Evolutionary conservation across 2,113 vertebrate genomes (phyloP).

Genomic region (Xiphophorus couchianus): DNA sequence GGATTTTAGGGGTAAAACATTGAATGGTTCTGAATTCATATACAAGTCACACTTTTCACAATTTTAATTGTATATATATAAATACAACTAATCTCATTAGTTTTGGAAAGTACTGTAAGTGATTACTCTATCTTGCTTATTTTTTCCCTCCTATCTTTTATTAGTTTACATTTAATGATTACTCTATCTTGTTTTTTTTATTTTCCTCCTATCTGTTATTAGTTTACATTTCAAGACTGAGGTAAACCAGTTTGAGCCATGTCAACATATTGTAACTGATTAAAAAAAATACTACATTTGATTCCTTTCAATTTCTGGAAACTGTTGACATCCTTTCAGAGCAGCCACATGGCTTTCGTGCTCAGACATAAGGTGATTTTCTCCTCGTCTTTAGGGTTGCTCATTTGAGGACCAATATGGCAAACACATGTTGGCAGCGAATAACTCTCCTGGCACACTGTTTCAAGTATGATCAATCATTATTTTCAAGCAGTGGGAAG

Average conservation of each 20-base stretch:
- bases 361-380: constrained; percentile 56
- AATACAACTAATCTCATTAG: too few relatives aligned
- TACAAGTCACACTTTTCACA: too few relatives aligned
- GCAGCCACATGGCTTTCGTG: constrained; percentile 29
- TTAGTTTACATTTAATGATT: too few relatives aligned
- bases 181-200: too few relatives aligned
- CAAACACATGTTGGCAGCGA: constrained; percentile 87
- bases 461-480: constrained; percentile 79
- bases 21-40: too few relatives aligned
- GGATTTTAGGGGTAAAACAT: neutral
- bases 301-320: neutral
- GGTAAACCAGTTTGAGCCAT: neutral
- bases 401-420: constrained; percentile 81
- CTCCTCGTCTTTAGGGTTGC: constrained; percentile 15
- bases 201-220: too few relatives aligned
- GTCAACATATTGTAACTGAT: neutral
- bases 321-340: constrained; percentile 29
- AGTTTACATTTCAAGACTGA: neutral
- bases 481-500: constrained; percentile 82
- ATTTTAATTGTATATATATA: too few relatives aligned
- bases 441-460: constrained; percentile 80
- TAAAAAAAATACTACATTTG: neutral
- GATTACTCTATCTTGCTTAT: too few relatives aligned
- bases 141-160: too few relatives aligned
- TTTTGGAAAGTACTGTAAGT: too few relatives aligned